Evolutionary conservation across 2,797 vertebrate genomes (phyloP).

Genomic region (Leptatherina wallacei): DNA sequence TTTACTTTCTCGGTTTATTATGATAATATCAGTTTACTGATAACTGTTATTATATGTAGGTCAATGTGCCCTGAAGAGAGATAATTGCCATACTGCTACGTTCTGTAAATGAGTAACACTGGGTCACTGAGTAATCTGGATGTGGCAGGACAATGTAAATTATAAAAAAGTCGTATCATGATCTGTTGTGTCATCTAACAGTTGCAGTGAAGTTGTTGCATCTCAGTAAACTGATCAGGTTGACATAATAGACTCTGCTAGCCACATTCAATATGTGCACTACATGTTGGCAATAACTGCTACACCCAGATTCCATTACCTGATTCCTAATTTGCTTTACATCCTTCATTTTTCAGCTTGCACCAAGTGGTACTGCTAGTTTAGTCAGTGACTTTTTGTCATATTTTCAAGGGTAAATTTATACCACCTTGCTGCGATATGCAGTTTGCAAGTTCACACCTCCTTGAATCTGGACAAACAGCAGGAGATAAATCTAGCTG

Average conservation of each 20-base stretch:
- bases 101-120: conserved; percentile 56
- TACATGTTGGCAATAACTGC: not conserved
- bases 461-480: too few species aligned
- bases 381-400: not conserved
- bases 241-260: conserved; percentile 9
- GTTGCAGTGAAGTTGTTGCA: not conserved
- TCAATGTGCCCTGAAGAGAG: conserved; percentile 25
- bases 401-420: not conserved
- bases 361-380: not conserved
- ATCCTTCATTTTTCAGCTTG: not conserved
- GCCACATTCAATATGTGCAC: not conserved
- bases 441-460: not conserved
- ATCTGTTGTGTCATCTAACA: conserved; percentile 14
- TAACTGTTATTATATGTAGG: conserved; percentile 5
- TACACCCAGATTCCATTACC: not conserved
- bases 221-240: conserved; percentile 2
- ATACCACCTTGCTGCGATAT: not conserved
- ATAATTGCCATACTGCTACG: not conserved
- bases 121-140: conserved; percentile 1
- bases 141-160: not conserved
- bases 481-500: too few species aligned
- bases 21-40: conserved; percentile 1
- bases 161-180: not conserved
- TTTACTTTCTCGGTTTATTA: not conserved
- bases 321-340: not conserved